Evolutionary conservation across 1,140 invertebrate genomes (phyloP), one percentile per base, ranked within the genome.

Genomic region (Heliconius hermathena): DNA sequence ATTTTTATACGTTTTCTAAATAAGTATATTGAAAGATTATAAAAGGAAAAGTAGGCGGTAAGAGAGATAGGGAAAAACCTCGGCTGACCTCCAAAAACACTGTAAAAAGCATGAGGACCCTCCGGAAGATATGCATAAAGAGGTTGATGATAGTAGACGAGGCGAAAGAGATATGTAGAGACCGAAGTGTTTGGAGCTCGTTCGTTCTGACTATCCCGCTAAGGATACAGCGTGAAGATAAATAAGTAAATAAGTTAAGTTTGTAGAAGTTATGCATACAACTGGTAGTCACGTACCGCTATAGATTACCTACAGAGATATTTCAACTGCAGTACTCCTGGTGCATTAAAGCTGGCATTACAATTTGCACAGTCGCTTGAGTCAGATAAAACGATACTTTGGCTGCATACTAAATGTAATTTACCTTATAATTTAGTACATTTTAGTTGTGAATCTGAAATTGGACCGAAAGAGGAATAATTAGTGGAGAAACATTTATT

Each of bases 301-400:
- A 82, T 74, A 80, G 78, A 82, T 82, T 77, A 73, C 73, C 41
- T 82, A 71, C 73, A 82, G 75, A 82, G 81, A 82, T 82, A 82
- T 80, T 78, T 79, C 66, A 77, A 52, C 81, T 79, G 81, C 79
- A 82, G 78, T 79, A 72, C 75, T 77, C 78, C 70, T 54, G 70
- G 36, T 77, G 46, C 73, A 80, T 76, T 80, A 73, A 74, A 49
- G 75, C 72, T 77, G 75, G 79, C 41, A 77, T 81, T 81, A 77
- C 79, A 81, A 77, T 81, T 81, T 77, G 75, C 76, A 81, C 79
- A 70, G 79, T 81, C 75, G 75, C 74, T 26, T 38, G 75, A 74
- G 72, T 52, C 29, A 81, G 79, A 81, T 81, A 81, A 81, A 77
- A n/a, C 76, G 76, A 76, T 77, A 77, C 79, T 77, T 54, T 71